Evolutionary conservation across 2,888 invertebrate species (phyloP).

Genomic region (Scaptomyza parva): DNA sequence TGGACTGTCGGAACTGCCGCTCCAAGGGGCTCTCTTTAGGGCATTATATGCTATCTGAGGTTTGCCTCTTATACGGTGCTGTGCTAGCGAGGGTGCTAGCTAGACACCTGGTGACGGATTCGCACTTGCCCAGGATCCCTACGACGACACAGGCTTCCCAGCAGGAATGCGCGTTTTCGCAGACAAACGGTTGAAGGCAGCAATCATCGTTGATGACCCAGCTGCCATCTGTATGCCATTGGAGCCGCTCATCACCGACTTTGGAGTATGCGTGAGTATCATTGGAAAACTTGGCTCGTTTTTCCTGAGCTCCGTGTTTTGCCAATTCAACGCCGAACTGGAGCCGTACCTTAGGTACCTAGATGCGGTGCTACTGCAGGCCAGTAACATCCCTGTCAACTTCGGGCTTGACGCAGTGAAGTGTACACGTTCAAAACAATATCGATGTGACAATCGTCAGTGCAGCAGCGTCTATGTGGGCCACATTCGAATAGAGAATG

Average conservation of each 20-base stretch:
- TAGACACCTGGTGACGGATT: neutral
- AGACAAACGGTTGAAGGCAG: neutral
- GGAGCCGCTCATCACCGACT: no score
- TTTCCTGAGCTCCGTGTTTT: neutral
- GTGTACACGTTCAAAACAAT: conserved; percentile 2
- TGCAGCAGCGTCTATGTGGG: conserved; percentile 1
- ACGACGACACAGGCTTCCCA: neutral
- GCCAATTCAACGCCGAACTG: neutral
- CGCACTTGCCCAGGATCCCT: neutral
- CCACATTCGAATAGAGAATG: neutral
- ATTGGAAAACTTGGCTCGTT: neutral
- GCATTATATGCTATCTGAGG: neutral
- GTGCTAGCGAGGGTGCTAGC: neutral
- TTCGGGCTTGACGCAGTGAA: neutral
- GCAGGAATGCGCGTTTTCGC: neutral
- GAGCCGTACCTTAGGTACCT: neutral
- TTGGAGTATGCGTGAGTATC: no score
- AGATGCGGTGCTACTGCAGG: neutral
- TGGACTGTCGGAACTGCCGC: no score
- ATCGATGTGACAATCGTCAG: neutral
- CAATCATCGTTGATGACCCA: neutral
- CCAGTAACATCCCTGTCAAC: neutral
- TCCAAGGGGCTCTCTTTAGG: neutral
- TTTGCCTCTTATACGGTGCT: neutral
- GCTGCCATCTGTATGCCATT: no score